Conservation (phyloP, 2,797 vertebrate genomes). For the Pseudotriccus pelzelni region DNA sequence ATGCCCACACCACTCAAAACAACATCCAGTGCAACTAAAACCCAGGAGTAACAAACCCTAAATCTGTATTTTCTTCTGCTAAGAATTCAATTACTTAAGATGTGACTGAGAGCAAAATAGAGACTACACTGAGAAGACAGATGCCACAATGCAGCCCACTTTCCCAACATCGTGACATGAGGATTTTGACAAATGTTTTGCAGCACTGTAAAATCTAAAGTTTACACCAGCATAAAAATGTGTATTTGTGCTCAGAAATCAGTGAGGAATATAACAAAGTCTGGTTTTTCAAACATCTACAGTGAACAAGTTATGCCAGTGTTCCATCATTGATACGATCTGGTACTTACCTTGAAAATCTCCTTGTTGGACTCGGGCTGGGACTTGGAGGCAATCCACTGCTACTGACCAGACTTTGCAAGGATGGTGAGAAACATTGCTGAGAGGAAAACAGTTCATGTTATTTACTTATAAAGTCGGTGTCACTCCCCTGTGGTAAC, state of each 20-base stretch:
- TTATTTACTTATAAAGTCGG: background rate
- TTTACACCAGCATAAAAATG: background rate
- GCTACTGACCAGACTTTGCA: constrained; percentile 90
- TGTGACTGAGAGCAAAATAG: background rate
- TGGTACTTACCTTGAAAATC: constrained; percentile 81
- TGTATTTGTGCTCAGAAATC: background rate
- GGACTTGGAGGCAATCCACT: constrained; percentile 87
- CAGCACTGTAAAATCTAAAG: background rate
- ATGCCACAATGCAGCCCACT: background rate
- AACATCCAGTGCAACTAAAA: background rate
- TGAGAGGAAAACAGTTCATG: constrained; percentile 43
- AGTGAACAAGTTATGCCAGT: background rate
- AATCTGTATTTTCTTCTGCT: background rate
- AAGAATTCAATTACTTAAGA: background rate
- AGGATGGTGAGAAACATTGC: constrained; percentile 92
- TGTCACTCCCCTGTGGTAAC: background rate
- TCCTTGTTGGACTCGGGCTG: constrained; percentile 85
- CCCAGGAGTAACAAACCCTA: background rate
- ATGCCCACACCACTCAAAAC: background rate
- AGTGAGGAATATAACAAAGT: background rate
- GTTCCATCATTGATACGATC: background rate
- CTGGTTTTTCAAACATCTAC: background rate
- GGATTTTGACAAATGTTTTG: background rate
- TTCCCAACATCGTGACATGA: background rate
- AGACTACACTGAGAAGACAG: background rate